Base-by-base conservation (phyloP, 2,113 vertebrate species). In the Cranoglanis bouderius region DNA sequence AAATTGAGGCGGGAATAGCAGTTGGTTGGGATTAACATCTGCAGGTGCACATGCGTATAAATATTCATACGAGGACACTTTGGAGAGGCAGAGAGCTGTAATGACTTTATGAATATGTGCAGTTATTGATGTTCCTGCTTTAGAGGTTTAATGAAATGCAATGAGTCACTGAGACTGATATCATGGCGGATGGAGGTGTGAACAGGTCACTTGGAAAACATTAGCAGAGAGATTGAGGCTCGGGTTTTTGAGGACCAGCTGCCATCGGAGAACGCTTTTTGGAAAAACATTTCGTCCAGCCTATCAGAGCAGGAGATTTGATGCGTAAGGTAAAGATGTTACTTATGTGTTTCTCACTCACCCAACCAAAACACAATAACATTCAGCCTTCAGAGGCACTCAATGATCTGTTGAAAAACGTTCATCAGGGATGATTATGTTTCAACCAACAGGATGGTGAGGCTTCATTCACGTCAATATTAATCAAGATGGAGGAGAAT, bases 1-100 rank as follows among this genome's bases (percentile, higher is more conserved):
- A 87, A 83, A 81, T 83, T 24, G 84, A 89, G 72, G 35, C 82
- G 72, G 75, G 84, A 78, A 57, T 92, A 92, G 90, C 85, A 89
- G 90, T 93, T 91, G 92, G 92, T 90, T 89, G 87, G 90, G 88
- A 89, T 92, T 88, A 92, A 93, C 92, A 92, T 46, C 89, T 3
- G 81, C 82, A 90, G 55, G 90, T 92, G 90, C 90, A 91, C 92
- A 88, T 49, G 89, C 40, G 1, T 85, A 93, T 94, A 93, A 94
- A 95, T 95, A 94, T 95, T 94, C 92, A 95, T 91, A 24, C 65
- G 24, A 43, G 82, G 70, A 88, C 72, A 89, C 87, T 89, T 85
- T 63, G 84, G 85, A 82, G 88, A 88, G 24, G 67, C 67, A 55
- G 85, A 84, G 86, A 6, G 38, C 61, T 85, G 75, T 87, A 89